Evolutionary conservation across 2,113 vertebrate genomes (phyloP).

Genomic region (Varanus salvator): DNA sequence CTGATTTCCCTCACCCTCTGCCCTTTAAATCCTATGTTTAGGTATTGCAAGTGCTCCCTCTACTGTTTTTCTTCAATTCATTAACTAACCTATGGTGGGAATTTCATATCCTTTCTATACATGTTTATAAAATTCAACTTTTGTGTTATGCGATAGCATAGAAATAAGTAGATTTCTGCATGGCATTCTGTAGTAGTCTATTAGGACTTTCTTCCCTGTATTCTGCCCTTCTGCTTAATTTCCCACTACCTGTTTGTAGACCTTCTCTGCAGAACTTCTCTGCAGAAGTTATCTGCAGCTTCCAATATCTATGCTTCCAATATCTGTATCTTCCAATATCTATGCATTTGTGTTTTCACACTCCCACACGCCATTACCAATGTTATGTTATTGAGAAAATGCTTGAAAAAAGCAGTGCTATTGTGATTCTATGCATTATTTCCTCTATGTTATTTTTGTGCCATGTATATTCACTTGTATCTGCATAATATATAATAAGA

Average conservation of each 20-base stretch:
- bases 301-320: neutral
- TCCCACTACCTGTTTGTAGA: neutral
- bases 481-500: no score
- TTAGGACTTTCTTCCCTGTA: neutral
- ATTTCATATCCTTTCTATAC: neutral
- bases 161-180: neutral
- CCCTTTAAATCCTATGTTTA: neutral
- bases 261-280: no score
- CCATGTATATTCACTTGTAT: no score
- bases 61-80: constrained; percentile 39
- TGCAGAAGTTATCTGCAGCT: neutral
- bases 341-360: neutral
- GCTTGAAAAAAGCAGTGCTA: neutral
- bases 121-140: accelerated
- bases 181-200: neutral
- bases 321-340: neutral
- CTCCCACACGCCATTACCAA: neutral
- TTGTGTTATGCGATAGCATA: neutral
- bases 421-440: no score
- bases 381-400: neutral
- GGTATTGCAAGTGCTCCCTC: constrained; percentile 68
- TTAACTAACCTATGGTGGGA: neutral
- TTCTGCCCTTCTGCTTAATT: no score
- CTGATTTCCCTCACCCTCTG: neutral
- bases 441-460: no score